Base-by-base conservation (phyloP, 2,888 invertebrate species). In the Amphimallon solstitiale region DNA sequence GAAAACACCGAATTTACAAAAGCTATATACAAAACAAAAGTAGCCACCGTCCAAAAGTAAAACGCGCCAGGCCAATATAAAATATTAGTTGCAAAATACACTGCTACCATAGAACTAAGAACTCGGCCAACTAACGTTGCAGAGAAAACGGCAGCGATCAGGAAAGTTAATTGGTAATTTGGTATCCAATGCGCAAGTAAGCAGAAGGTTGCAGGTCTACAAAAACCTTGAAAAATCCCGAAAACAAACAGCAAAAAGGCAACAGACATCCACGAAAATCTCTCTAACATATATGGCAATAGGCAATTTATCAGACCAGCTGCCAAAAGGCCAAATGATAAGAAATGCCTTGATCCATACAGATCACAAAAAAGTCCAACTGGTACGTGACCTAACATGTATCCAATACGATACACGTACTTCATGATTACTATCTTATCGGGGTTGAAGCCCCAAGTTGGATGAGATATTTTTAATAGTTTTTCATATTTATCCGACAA, bases 101-200 rank as follows among this genome's bases (percentile, higher is more conserved):
- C 34, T 6, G 59, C 29, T 1, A 51, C 9, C 3, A 29, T 12
- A 3, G 14, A n/a, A 34, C 38, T 17, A 12, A 65, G 6, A 7
- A 56, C 7, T 2, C 12, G 6, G 1, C 38, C 56, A 14, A 66
- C 7, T 0, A 34, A 9, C 2, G 17, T 19, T 1, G 19, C 63
- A 14, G 52, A 17, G 34, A 15, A 52, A 0, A 15, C 29, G 5
- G 51, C 9, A 7, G 38, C 17, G 5, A 38, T 34, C n/a, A 35
- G 23, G 5, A 15, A 6, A 0, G 65, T 21, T 9, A 46, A 5
- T 19, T 14, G 17, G 6, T 23, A 49, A 14, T 5, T 17, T 2
- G 65, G 60, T 17, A 49, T 15, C 65, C 65, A 66, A 17, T 38
- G 48, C 34, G 65, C 40, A 9, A 66, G 15, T 6, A 66, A 17